phyloP scores from a whole-genome alignment of 92 coral and sea anemone genomes.

The Phymanthus crucifer region DNA sequence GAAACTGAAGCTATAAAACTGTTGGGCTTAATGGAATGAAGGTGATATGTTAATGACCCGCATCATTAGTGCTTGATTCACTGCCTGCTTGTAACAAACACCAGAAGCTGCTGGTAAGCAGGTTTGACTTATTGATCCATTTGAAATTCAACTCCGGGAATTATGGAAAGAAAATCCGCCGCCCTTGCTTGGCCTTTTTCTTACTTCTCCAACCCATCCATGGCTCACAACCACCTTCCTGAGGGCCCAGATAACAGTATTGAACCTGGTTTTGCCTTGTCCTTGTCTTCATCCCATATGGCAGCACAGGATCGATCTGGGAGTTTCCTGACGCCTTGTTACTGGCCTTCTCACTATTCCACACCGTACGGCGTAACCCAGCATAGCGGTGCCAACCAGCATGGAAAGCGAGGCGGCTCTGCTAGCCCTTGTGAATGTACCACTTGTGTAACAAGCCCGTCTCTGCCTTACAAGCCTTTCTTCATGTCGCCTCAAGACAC shows the following conservation, averaged over 20 bases:
- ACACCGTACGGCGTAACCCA: constrained; percentile 11
- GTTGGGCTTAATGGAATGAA: constrained; percentile 1
- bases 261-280: background rate
- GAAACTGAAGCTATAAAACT: constrained; percentile 24
- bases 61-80: constrained; percentile 5
- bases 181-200: constrained; percentile 17
- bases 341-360: constrained; percentile 18
- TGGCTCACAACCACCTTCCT: background rate
- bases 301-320: constrained; percentile 12
- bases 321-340: constrained; percentile 22
- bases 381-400: background rate
- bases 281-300: constrained; percentile 4
- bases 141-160: constrained; percentile 6
- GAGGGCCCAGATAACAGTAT: constrained; percentile 9
- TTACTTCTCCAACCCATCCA: constrained; percentile 4
- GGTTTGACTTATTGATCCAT: constrained; percentile 7
- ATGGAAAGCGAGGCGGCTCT: background rate
- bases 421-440: constrained; percentile 24
- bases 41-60: constrained; percentile 21
- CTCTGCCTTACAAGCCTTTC: background rate
- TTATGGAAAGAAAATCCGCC: background rate
- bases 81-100: background rate
- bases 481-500: constrained; percentile 3
- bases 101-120: background rate
- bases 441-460: background rate